These are phyloP conservation scores for Triplophysa dalaica DNA, from an alignment of 2,113 vertebrate genomes.

Conservation along the genomic window DNA sequence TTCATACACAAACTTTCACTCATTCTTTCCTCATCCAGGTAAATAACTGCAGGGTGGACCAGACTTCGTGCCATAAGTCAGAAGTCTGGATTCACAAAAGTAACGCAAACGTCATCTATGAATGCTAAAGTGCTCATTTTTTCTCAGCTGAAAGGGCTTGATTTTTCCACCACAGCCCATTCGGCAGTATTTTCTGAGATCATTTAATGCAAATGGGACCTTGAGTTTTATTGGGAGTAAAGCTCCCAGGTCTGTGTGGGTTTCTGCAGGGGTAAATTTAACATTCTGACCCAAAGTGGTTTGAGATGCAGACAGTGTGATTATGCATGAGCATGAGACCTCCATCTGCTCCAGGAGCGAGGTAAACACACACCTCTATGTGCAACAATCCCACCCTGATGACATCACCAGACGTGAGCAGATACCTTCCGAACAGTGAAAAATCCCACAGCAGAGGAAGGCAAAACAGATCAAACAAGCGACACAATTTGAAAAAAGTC, in stretches of 20 bases:
- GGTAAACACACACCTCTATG: conserved; percentile 55
- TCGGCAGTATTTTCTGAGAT: not conserved
- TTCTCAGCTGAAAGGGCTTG: not conserved
- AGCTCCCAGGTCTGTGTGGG: conserved; percentile 1
- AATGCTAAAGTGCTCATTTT: not conserved
- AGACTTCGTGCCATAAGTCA: not conserved
- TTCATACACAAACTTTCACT: too few relatives aligned
- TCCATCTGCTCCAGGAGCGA: conserved; percentile 52
- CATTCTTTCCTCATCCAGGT: too few relatives aligned
- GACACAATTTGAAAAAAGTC: not conserved
- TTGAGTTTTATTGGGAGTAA: not conserved
- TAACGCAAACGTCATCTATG: not conserved
- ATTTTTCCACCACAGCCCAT: not conserved
- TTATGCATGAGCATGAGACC: conserved; percentile 58
- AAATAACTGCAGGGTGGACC: not conserved
- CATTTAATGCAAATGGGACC: conserved; percentile 4
- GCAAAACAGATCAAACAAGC: conserved; percentile 19
- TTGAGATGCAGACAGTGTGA: conserved; percentile 49
- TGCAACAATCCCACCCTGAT: conserved; percentile 49
- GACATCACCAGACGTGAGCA: conserved; percentile 37
- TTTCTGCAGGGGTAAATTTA: conserved; percentile 25
- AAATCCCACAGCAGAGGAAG: not conserved
- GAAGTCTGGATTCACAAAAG: not conserved
- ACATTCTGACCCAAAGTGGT: not conserved
- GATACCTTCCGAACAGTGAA: conserved; percentile 16